phyloP scores from a whole-genome alignment of 2,797 vertebrate genomes.

The Neosalanx taihuensis region DNA sequence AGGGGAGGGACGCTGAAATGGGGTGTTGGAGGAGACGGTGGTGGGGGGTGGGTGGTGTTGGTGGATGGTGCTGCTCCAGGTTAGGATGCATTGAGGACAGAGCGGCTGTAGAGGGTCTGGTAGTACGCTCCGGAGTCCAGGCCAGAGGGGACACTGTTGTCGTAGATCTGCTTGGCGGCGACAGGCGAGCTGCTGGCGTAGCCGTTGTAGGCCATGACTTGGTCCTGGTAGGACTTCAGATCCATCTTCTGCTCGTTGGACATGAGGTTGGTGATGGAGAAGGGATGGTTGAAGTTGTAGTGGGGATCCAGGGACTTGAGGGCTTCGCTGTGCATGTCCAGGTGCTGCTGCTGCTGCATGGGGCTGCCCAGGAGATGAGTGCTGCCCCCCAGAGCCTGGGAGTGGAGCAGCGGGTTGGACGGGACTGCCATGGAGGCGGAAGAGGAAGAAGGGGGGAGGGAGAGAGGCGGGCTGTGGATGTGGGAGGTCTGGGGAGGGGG shows the following conservation, averaged over 20 bases:
- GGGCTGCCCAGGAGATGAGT: constrained; percentile 72
- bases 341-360: constrained; percentile 74
- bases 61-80: constrained; percentile 40
- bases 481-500: constrained; percentile 60
- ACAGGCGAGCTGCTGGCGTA: constrained; percentile 67
- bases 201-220: constrained; percentile 79
- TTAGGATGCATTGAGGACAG: constrained; percentile 86
- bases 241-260: constrained; percentile 88
- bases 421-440: constrained; percentile 52
- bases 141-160: constrained; percentile 63
- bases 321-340: constrained; percentile 83
- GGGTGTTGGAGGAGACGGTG: not conserved
- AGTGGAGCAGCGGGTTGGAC: constrained; percentile 66
- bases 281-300: constrained; percentile 92
- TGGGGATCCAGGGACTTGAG: constrained; percentile 85
- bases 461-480: constrained; percentile 63
- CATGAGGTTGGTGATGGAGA: constrained; percentile 93
- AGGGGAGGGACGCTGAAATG: constrained; percentile 23
- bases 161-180: constrained; percentile 77
- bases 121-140: constrained; percentile 82
- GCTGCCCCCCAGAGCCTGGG: constrained; percentile 63
- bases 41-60: not conserved
- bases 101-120: constrained; percentile 85
- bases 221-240: constrained; percentile 83
- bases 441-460: constrained; percentile 61